Conservation (phyloP, 2,113 vertebrate genomes). For the Lepus americanus region DNA sequence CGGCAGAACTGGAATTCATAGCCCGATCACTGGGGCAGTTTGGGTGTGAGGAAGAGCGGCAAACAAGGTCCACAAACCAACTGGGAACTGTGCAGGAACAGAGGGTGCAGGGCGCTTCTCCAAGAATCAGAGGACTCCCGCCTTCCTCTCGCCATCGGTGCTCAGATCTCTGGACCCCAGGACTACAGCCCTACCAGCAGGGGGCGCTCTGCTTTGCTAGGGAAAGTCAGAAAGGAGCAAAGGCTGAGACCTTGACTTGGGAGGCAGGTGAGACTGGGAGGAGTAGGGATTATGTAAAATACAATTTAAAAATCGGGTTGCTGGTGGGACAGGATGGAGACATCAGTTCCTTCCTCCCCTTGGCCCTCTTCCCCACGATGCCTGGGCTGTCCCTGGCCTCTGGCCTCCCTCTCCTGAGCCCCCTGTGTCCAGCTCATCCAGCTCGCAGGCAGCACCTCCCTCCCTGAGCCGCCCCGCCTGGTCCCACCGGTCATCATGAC, state of each 20-base stretch:
- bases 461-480: conserved; percentile 20
- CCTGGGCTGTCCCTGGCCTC: neutral
- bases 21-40: neutral
- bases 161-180: neutral
- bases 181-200: conserved; percentile 1
- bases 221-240: neutral
- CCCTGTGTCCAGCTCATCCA: neutral
- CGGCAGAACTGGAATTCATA: conserved; percentile 24
- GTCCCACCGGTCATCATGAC: conserved; percentile 26
- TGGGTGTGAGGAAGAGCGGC: neutral
- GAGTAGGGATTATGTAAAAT: neutral
- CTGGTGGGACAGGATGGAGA: neutral
- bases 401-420: neutral
- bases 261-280: neutral
- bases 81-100: neutral
- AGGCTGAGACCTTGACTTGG: neutral
- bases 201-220: neutral
- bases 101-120: neutral
- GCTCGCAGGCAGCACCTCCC: neutral
- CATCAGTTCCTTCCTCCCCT: neutral
- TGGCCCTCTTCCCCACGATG: neutral
- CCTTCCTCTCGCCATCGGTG: rapidly evolving
- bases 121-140: neutral
- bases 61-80: neutral
- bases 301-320: neutral